Evolutionary conservation across 2,797 vertebrate species (phyloP).

Genomic region (Coregonus suidteri): DNA sequence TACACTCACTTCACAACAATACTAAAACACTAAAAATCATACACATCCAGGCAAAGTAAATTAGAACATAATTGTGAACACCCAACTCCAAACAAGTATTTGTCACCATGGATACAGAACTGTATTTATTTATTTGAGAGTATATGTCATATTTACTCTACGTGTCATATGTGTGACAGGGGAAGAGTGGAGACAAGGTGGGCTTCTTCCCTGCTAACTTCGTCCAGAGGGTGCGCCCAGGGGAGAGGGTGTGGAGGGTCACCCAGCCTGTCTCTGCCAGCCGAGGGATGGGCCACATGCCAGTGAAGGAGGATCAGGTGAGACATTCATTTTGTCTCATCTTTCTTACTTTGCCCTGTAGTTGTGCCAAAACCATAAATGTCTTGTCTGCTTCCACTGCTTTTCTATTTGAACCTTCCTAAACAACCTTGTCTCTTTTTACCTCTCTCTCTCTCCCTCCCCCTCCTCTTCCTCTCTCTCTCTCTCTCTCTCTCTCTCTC

Average conservation of each 20-base stretch:
- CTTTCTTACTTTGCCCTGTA: background rate
- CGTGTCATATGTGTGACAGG: conserved; percentile 67
- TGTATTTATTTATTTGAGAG: background rate
- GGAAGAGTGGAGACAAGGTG: conserved; percentile 84
- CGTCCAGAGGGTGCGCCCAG: conserved; percentile 88
- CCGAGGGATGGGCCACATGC: conserved; percentile 84
- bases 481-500: conserved; percentile 12
- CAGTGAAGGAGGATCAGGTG: conserved; percentile 89
- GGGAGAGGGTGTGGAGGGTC: conserved; percentile 89
- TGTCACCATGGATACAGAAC: background rate
- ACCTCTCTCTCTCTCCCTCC: background rate
- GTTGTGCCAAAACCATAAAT: no score
- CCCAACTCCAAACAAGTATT: background rate
- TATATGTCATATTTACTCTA: background rate
- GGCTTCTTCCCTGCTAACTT: conserved; percentile 94
- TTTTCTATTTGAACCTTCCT: background rate
- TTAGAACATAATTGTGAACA: background rate
- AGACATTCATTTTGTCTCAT: background rate
- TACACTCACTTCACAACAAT: no score
- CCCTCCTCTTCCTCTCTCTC: background rate
- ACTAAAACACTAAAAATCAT: background rate
- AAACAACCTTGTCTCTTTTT: background rate
- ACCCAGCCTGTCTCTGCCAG: conserved; percentile 76
- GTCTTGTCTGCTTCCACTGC: background rate
- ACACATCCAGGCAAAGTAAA: background rate